phyloP scores from a whole-genome alignment of 2,797 vertebrate species.

The Perdix hodgsoniae region DNA sequence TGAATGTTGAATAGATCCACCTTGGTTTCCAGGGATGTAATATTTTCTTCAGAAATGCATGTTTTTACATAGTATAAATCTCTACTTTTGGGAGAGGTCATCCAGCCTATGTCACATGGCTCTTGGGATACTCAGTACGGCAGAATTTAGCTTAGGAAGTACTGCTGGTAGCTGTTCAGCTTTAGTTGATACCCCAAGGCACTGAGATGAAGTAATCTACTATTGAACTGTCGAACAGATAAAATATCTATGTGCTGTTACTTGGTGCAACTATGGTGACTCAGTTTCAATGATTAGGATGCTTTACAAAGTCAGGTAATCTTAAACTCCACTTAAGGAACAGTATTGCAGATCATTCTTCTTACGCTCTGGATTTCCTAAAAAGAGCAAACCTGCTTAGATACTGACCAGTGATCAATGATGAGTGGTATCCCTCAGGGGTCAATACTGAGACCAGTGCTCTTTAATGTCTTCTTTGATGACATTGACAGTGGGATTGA shows the following conservation, averaged over 20 bases:
- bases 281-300: constrained; percentile 73
- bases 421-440: too few relatives aligned
- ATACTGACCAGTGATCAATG: too few relatives aligned
- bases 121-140: neutral
- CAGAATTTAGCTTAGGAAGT: neutral
- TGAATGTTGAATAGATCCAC: neutral
- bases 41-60: neutral
- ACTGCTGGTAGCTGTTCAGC: neutral
- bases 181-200: constrained; percentile 9
- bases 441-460: too few relatives aligned
- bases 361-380: constrained; percentile 64
- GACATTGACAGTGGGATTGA: too few relatives aligned
- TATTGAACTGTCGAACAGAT: too few relatives aligned
- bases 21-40: neutral
- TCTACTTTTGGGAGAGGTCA: neutral
- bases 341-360: constrained; percentile 61
- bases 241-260: constrained; percentile 69
- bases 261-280: constrained; percentile 51
- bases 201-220: constrained; percentile 54
- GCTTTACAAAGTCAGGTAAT: constrained; percentile 61
- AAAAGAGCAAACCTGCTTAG: constrained; percentile 56
- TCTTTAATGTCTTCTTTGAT: too few relatives aligned
- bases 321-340: constrained; percentile 71
- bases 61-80: neutral
- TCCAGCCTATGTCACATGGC: neutral